Conservation (phyloP, 2,113 vertebrate species). For the Odontophorus gujanensis region DNA sequence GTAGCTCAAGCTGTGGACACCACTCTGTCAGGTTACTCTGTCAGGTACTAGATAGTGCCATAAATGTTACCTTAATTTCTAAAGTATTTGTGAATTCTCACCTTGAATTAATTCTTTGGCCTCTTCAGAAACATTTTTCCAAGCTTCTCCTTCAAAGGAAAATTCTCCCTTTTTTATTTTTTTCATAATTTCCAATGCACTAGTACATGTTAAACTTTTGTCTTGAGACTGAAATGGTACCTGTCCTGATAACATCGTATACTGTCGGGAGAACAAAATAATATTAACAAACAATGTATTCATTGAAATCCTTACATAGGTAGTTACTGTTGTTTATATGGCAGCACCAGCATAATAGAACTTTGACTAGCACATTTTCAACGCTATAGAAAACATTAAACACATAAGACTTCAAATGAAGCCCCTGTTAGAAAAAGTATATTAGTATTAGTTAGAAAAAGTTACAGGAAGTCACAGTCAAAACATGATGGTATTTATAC, state of each 20-base stretch:
- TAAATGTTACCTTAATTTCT: neutral
- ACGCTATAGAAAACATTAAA: neutral
- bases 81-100: conserved; percentile 41
- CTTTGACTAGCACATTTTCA: neutral
- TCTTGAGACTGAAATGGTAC: conserved; percentile 96
- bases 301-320: neutral
- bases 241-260: conserved; percentile 97
- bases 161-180: conserved; percentile 98
- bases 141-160: conserved; percentile 96
- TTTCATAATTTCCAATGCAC: conserved; percentile 96
- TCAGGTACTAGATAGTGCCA: neutral
- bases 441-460: neutral
- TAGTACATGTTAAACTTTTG: conserved; percentile 90
- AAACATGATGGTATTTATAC: neutral
- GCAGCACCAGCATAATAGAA: neutral
- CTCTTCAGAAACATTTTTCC: conserved; percentile 95
- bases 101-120: conserved; percentile 98
- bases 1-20: neutral
- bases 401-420: neutral
- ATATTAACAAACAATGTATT: neutral
- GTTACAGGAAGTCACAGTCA: neutral
- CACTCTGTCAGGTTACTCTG: neutral
- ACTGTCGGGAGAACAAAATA: conserved; percentile 78
- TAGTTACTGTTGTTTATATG: neutral
- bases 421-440: neutral